Evolutionary conservation across 2,888 invertebrate species (phyloP).

Genomic region (Trachelus tabidus): DNA sequence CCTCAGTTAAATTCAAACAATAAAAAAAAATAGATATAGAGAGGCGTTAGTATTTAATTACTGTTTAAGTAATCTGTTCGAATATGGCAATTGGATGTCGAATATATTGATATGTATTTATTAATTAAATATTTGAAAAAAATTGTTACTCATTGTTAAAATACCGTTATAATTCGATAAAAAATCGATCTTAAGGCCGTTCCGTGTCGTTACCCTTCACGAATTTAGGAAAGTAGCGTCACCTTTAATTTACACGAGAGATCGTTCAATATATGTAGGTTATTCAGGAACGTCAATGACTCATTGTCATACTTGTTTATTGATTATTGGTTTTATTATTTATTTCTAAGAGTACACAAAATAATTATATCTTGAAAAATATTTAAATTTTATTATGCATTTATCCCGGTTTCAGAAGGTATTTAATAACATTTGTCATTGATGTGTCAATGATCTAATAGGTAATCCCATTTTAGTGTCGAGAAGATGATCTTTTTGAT

Average conservation of each 20-base stretch:
- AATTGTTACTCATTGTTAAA: background rate
- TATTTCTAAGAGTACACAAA: background rate
- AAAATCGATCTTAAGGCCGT: background rate
- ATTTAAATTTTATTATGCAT: background rate
- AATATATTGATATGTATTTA: background rate
- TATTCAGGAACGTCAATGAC: background rate
- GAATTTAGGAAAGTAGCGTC: background rate
- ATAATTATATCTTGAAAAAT: background rate
- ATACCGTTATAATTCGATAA: background rate
- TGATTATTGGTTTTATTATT: background rate
- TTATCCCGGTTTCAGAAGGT: background rate
- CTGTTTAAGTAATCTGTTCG: background rate
- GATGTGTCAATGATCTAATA: background rate
- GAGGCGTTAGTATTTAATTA: background rate
- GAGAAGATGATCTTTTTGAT: constrained; percentile 68
- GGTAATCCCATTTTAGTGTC: constrained; percentile 42
- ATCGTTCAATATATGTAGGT: background rate
- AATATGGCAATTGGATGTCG: background rate
- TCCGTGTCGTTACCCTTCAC: background rate
- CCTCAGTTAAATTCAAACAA: background rate
- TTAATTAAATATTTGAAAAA: background rate
- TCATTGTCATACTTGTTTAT: background rate
- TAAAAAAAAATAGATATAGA: background rate
- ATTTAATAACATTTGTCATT: background rate
- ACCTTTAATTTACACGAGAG: background rate